Percentiles rank a stretch among this genome's conserved stretches.
Evolutionary conservation across 2,113 vertebrate species (phyloP).

Genomic region (Pelvicachromis taeniatus): DNA sequence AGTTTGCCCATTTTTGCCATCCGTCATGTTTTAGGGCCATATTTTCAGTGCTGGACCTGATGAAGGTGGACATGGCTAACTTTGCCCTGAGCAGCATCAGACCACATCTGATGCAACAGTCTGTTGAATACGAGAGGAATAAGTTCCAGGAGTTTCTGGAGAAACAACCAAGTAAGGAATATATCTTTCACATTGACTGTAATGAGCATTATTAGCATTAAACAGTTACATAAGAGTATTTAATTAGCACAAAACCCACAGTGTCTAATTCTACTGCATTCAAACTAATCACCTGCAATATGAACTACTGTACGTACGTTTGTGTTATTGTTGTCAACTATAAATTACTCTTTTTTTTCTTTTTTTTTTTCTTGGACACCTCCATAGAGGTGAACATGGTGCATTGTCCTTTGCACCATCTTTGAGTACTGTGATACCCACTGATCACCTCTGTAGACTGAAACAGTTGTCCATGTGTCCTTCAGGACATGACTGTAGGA

Average conservation of each 20-base stretch:
- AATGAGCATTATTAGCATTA: not conserved
- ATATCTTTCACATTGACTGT: not conserved
- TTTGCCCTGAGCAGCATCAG: conserved; percentile 89
- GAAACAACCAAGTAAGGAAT: conserved; percentile 88
- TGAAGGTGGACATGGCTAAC: conserved; percentile 98
- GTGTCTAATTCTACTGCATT: not conserved
- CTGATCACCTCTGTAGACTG: not conserved
- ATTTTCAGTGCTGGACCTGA: conserved; percentile 89
- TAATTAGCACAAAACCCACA: not conserved
- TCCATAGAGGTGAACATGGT: not conserved
- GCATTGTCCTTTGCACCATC: not conserved
- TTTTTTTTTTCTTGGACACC: not conserved
- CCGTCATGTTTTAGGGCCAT: conserved; percentile 75
- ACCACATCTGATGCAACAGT: conserved; percentile 94
- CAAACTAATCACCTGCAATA: not conserved
- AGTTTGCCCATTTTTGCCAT: not conserved
- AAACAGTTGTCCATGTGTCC: not conserved
- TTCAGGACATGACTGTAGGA: not conserved
- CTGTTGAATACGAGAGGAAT: conserved; percentile 94
- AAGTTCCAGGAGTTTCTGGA: conserved; percentile 94
- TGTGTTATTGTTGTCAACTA: not conserved
- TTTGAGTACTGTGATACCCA: not conserved
- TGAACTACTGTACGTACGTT: not conserved
- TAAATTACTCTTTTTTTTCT: no score
- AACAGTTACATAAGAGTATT: not conserved